Percentiles rank a stretch among this genome's conserved stretches.
Evolutionary conservation across 2,888 invertebrate genomes (phyloP).

Genomic region (Subacronicta megacephala): DNA sequence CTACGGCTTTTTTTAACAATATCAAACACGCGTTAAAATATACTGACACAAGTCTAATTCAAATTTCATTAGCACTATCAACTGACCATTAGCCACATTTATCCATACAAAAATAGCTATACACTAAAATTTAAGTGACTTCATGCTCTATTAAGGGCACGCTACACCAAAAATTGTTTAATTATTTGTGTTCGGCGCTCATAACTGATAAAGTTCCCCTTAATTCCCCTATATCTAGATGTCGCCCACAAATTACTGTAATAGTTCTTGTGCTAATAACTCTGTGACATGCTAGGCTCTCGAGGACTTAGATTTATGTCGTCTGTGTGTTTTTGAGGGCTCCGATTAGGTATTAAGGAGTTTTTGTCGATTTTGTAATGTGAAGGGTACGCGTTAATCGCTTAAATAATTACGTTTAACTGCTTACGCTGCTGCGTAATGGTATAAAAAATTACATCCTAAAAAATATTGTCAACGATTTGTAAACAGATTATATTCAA

Average conservation of each 20-base stretch:
- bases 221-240: constrained; percentile 72
- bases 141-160: constrained; percentile 60
- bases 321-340: constrained; percentile 13
- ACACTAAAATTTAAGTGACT: constrained; percentile 54
- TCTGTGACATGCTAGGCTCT: constrained; percentile 68
- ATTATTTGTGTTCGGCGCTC: constrained; percentile 63
- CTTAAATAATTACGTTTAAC: too few species aligned
- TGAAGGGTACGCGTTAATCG: too few species aligned
- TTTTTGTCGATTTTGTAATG: constrained; percentile 7
- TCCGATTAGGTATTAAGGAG: constrained; percentile 4
- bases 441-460: too few species aligned
- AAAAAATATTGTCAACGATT: too few species aligned
- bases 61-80: constrained; percentile 27
- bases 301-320: constrained; percentile 39
- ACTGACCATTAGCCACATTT: constrained; percentile 28
- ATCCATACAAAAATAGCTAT: constrained; percentile 17
- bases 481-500: too few species aligned
- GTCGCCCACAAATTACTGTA: constrained; percentile 79
- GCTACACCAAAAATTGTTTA: constrained; percentile 70
- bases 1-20: too few species aligned
- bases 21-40: too few species aligned
- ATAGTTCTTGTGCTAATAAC: constrained; percentile 79
- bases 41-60: too few species aligned
- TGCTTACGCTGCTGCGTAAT: too few species aligned
- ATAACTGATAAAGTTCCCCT: constrained; percentile 72